phyloP scores from a whole-genome alignment of 2,797 vertebrate genomes.

The Allobates femoralis region DNA sequence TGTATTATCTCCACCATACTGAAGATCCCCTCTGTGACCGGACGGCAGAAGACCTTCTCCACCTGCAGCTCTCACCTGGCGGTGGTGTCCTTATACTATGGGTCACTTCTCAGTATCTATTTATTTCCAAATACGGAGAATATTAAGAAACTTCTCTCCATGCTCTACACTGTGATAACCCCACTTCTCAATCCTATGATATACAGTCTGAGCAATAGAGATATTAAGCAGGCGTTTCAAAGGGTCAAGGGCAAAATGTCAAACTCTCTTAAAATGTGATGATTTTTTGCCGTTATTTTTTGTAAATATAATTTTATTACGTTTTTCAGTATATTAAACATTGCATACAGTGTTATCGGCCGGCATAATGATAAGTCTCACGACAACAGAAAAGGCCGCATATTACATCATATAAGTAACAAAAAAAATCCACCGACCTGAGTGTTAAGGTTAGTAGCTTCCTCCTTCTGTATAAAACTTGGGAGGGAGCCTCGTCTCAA shows the following conservation, averaged over 20 bases:
- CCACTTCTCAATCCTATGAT: slow-evolving; percentile 46
- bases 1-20: slow-evolving; percentile 64
- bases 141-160: slow-evolving; percentile 15
- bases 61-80: slow-evolving; percentile 72
- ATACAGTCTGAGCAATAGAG: slow-evolving; percentile 45
- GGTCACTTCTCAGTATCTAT: slow-evolving; percentile 72
- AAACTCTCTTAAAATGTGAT: no score
- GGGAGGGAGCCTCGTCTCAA: no score
- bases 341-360: no score
- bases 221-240: slow-evolving; percentile 9
- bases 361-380: no score
- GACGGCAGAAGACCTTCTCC: slow-evolving; percentile 70
- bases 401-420: no score
- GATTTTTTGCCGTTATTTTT: no score
- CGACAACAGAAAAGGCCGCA: no score
- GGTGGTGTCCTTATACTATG: slow-evolving; percentile 72
- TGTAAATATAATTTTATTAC: no score
- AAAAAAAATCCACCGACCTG: no score
- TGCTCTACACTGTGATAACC: slow-evolving; percentile 31
- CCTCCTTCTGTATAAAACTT: no score
- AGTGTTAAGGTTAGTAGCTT: no score
- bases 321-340: no score
- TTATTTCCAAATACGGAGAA: slow-evolving; percentile 65
- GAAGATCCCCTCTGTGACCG: slow-evolving; percentile 63
- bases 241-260: background rate